phyloP scores from a whole-genome alignment of 2,797 vertebrate genomes.

The Lemur catta region DNA sequence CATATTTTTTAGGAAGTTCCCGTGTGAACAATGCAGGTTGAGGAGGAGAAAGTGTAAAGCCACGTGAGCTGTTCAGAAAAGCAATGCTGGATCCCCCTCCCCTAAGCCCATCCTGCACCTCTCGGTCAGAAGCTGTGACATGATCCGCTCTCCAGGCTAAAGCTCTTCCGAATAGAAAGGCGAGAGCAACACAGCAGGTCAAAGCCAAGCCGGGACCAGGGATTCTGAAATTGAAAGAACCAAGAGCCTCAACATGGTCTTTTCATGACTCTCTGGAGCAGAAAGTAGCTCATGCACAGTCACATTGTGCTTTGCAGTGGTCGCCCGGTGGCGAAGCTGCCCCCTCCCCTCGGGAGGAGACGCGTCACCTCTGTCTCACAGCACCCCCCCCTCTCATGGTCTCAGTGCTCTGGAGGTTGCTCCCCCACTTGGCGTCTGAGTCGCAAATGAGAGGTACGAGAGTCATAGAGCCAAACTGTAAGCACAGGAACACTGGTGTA shows the following conservation, averaged over 20 bases:
- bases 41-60: rapidly evolving
- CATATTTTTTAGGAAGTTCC: not conserved
- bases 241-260: rapidly evolving
- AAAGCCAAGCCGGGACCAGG: not conserved
- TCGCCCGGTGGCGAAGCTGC: rapidly evolving
- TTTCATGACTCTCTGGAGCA: no score
- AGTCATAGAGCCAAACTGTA: not conserved
- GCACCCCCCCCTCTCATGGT: not conserved
- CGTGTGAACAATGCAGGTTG: not conserved
- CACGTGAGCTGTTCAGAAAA: not conserved
- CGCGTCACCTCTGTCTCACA: rapidly evolving
- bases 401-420: not conserved
- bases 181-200: not conserved
- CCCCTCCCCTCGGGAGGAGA: no score
- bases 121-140: not conserved
- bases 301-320: rapidly evolving
- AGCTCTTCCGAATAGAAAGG: no score
- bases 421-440: not conserved
- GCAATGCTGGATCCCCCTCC: no score
- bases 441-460: not conserved
- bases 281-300: not conserved
- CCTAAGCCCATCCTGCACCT: rapidly evolving
- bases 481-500: not conserved
- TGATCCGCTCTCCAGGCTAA: not conserved
- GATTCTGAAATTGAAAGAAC: not conserved